Evolutionary conservation across 2,888 invertebrate species (phyloP).

Genomic region (Perizoma affinitatum): DNA sequence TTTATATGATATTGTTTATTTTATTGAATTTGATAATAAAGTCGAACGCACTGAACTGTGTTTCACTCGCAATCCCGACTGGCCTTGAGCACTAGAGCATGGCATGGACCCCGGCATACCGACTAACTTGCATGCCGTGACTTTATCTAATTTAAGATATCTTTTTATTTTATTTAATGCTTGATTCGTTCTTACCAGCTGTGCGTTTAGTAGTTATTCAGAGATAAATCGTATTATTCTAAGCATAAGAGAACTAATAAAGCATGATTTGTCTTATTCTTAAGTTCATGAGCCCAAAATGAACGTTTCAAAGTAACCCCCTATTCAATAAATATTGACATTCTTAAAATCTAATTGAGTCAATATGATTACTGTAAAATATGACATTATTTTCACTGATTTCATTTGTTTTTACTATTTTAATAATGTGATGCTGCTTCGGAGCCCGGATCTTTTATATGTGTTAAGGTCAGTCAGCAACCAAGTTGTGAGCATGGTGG

Average conservation of each 20-base stretch:
- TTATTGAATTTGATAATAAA: slow-evolving; percentile 75
- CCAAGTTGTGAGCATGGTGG: slow-evolving; percentile 70
- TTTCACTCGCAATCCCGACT: slow-evolving; percentile 79
- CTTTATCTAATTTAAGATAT: slow-evolving; percentile 43
- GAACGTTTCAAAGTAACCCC: slow-evolving; percentile 10
- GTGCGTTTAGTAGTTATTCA: slow-evolving; percentile 7
- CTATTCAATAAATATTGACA: slow-evolving; percentile 20
- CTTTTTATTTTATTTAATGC: slow-evolving; percentile 46
- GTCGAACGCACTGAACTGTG: slow-evolving; percentile 80
- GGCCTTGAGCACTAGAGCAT: slow-evolving; percentile 75
- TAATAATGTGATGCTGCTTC: slow-evolving; percentile 82
- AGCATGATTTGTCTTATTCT: slow-evolving; percentile 46
- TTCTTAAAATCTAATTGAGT: slow-evolving; percentile 21
- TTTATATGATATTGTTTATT: slow-evolving; percentile 62
- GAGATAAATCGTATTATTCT: not conserved
- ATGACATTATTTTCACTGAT: slow-evolving; percentile 49
- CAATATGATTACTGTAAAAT: slow-evolving; percentile 30
- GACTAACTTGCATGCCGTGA: slow-evolving; percentile 72
- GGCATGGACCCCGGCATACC: slow-evolving; percentile 67
- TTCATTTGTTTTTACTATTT: slow-evolving; percentile 64
- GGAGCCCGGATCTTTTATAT: slow-evolving; percentile 76
- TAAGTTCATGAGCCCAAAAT: slow-evolving; percentile 40
- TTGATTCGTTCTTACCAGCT: slow-evolving; percentile 52
- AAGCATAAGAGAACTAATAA: slow-evolving; percentile 50
- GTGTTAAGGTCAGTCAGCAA: slow-evolving; percentile 79